Evolutionary conservation across 2,888 invertebrate species (phyloP).

Genomic region (Xestia rhomboidea): DNA sequence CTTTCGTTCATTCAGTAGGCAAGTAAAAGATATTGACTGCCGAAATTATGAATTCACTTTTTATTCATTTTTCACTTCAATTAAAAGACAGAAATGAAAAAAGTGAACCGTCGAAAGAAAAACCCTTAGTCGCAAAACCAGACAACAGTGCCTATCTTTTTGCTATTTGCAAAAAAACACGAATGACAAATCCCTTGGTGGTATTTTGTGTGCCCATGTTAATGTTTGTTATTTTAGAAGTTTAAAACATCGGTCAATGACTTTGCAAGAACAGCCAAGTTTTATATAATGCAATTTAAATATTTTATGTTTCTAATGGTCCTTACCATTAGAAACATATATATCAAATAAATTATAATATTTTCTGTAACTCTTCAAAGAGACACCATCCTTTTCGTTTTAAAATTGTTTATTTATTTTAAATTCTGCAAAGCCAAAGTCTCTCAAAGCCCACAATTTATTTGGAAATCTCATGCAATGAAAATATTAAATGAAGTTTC

Average conservation of each 20-base stretch:
- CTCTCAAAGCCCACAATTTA: constrained; percentile 17
- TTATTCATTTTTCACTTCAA: no score
- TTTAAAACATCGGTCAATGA: neutral
- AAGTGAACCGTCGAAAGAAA: no score
- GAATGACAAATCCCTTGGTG: neutral
- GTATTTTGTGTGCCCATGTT: neutral
- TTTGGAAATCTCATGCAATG: neutral
- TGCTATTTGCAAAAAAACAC: neutral
- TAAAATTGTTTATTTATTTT: neutral
- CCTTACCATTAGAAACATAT: no score
- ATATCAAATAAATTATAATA: neutral
- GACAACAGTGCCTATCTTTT: no score
- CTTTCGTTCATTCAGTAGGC: no score
- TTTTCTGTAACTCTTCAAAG: neutral
- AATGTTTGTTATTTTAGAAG: neutral
- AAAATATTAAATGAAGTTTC: constrained; percentile 14
- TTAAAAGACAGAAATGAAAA: no score
- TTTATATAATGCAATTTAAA: neutral
- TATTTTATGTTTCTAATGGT: neutral
- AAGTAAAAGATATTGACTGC: no score
- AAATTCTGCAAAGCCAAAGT: neutral
- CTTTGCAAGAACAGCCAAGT: neutral
- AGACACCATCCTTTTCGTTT: neutral
- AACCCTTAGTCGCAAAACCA: neutral
- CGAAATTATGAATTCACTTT: no score